Base-by-base conservation (phyloP, 1,140 invertebrate genomes). In the Zeugodacus cucurbitae region DNA sequence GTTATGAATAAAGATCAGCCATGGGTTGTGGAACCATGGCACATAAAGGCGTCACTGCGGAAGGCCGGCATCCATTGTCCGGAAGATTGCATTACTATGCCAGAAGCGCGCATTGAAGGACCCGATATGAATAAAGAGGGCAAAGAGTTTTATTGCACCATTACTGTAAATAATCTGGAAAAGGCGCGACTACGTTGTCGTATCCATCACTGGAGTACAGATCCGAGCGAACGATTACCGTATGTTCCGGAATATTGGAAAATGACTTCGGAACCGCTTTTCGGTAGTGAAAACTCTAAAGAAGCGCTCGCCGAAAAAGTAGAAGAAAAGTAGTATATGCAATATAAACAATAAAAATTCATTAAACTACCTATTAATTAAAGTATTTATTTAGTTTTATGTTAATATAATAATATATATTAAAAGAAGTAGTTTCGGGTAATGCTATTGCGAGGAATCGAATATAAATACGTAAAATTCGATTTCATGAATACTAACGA, bases 21-120 rank as follows among this genome's bases (percentile, higher is more conserved):
- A 0, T 98, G 98, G 97, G 96, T 95, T 3, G 90, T 98, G 17
- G 95, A 98, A 92, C 96, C 96, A 0, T 97, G 96, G 96, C 97
- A 98, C 93, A 93, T 98, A 1, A 95, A 94, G 90, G 93, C 95
- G 29, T 95, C 95, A 41, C 96, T 98, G 87, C 94, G 97, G 34
- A 96, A 95, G 94, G 94, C 94, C 89, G 96, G 96, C 3, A 95
- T 96, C 90, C 90, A 95, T 70, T 95, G 97, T 20, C 94, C 95
- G 2, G 96, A 97, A 85, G 92, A 96, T 89, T 94, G 96, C 34
- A 97, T 98, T 87, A 95, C 95, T 87, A 92, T 98, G 93, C 97
- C 97, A 5, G 93, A 95, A 57, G 94, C 95, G 88, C 91, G 94
- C 86, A 98, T 98, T 88, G 94, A 94, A 88, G 98, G 97, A 0